Percentiles rank a stretch among this genome's conserved stretches.
Conservation (phyloP, 2,888 invertebrate genomes). For the Eurytoma californica region DNA sequence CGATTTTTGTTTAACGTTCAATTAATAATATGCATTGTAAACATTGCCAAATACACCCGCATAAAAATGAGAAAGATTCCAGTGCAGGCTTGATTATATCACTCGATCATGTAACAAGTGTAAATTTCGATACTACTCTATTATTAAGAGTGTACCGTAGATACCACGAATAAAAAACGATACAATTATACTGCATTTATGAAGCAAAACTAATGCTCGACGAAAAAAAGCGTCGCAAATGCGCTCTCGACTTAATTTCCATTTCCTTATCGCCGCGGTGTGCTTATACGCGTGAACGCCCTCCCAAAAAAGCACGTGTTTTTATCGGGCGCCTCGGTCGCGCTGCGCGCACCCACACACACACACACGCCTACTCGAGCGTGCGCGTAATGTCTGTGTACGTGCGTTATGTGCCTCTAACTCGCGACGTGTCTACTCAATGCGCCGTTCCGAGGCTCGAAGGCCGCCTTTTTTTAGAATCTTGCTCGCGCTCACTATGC, state of each 20-base stretch:
- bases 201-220: too few relatives aligned
- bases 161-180: too few relatives aligned
- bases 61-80: too few relatives aligned
- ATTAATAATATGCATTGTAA: too few relatives aligned
- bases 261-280: slow-evolving; percentile 35
- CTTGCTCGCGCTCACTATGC: slow-evolving; percentile 12
- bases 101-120: too few relatives aligned
- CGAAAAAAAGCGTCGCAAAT: background rate
- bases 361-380: background rate
- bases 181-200: too few relatives aligned
- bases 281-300: background rate
- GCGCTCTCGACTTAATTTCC: slow-evolving; percentile 4
- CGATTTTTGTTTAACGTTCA: too few relatives aligned
- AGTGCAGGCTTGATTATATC: too few relatives aligned
- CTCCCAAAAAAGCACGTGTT: slow-evolving; percentile 33
- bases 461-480: slow-evolving; percentile 45
- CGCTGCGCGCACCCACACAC: background rate
- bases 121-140: too few relatives aligned
- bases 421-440: slow-evolving; percentile 22
- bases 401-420: background rate
- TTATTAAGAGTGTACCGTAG: too few relatives aligned
- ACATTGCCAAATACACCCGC: too few relatives aligned
- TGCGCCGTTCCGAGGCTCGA: slow-evolving; percentile 13
- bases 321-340: slow-evolving; percentile 17
- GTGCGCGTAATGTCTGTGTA: background rate